Evolutionary conservation across 2,797 vertebrate genomes (phyloP), one percentile per base, ranked within the genome.

Genomic region (Enteromius radiatus): DNA sequence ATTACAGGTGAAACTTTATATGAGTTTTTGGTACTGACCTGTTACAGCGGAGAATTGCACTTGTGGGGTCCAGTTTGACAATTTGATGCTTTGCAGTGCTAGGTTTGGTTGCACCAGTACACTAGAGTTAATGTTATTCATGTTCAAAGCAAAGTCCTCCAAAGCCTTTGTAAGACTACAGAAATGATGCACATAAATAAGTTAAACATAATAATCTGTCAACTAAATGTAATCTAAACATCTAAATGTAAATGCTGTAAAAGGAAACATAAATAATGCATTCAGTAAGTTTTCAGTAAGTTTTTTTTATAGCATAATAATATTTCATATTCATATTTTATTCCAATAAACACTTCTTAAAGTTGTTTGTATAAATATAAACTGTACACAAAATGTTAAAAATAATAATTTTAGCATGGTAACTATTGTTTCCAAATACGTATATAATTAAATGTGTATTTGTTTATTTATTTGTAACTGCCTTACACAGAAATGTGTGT

Each of bases 91-190:
- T 77, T 90, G 89, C 9, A 93, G 77, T 23, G 76, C 91, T 28
- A 94, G 80, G 88, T 92, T 93, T 0, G 91, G 92, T 63, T 92
- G 92, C 28, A 93, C 90, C 65, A 94, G 43, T 21, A 52, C 36
- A 33, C 65, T 80, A 33, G 86, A 85, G 10, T 38, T 74, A 9
- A 45, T 15, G 28, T 33, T 28, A 21, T 2, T 41, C 26, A 86
- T 82, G 33, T 31, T 87, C 75, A 91, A 1, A 0, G 90, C 84
- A 45, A 93, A 90, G n/a, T 76, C 31, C 56, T 91, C 89, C 85
- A 93, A 81, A 3, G 87, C 89, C 47, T 31, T 0, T 0, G 91
- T 91, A 10, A 94, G 87, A 1, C 93, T 94, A 38, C 26, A 47
- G 59, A 76, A 75, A 69, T 14, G 38, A 80, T 49, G 41, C 12